A percentile compares a stretch with the other conserved stretches of the same genome.
These are phyloP conservation scores for Sphaeridia pumilis DNA, from an alignment of 2,888 invertebrate genomes.

Conservation along the genomic window DNA sequence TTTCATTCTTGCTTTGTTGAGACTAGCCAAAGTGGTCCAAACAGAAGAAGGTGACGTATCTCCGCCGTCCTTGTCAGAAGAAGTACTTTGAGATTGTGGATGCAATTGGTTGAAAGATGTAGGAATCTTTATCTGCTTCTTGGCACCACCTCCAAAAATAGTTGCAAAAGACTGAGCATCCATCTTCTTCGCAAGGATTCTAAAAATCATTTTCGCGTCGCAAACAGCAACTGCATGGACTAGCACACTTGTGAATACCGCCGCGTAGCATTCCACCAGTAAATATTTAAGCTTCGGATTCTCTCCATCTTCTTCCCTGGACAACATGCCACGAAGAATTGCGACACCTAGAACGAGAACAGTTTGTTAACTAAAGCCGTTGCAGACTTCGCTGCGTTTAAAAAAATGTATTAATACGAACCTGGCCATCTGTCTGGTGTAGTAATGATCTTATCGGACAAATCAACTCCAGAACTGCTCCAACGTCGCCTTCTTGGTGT, in stretches of 20 bases:
- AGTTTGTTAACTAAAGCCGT: too few species aligned
- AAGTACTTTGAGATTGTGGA: constrained; percentile 32
- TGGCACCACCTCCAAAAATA: constrained; percentile 81
- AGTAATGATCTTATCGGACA: constrained; percentile 52
- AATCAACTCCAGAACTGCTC: constrained; percentile 56
- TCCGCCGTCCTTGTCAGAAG: constrained; percentile 35
- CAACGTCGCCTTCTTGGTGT: constrained; percentile 54
- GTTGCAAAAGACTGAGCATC: constrained; percentile 64
- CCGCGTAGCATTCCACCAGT: constrained; percentile 83
- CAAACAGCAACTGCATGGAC: constrained; percentile 86
- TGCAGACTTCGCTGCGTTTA: too few species aligned
- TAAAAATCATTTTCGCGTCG: constrained; percentile 81
- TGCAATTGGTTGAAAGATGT: constrained; percentile 44
- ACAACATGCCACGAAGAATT: constrained; percentile 74
- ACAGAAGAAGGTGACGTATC: constrained; percentile 38
- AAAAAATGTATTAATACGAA: constrained; percentile 25
- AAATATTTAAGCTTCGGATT: constrained; percentile 83
- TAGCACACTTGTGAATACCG: constrained; percentile 81
- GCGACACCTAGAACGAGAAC: too few species aligned
- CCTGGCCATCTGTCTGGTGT: constrained; percentile 79
- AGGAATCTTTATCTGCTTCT: constrained; percentile 68
- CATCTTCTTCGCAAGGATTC: constrained; percentile 72
- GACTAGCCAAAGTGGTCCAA: constrained; percentile 53
- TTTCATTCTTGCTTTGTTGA: constrained; percentile 78
- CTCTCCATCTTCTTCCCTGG: constrained; percentile 87